Conservation (phyloP, 2,888 invertebrate genomes). For the Creontiades dilutus region DNA sequence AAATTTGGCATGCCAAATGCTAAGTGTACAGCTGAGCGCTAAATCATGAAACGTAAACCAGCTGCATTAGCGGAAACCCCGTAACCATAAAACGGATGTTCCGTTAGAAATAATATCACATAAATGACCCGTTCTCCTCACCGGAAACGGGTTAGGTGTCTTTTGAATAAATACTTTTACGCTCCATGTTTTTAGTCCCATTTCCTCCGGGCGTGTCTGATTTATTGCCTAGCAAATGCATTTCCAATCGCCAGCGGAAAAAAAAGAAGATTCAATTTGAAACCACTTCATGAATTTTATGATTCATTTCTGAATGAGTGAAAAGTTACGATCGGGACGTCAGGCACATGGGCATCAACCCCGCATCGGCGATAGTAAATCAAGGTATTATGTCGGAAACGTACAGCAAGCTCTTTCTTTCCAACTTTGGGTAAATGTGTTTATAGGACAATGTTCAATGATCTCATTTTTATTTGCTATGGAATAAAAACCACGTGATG, state of each 20-base stretch:
- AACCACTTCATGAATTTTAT: slow-evolving; percentile 18
- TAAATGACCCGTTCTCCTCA: neutral
- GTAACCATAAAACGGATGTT: neutral
- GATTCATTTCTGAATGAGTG: slow-evolving; percentile 19
- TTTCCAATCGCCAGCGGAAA: neutral
- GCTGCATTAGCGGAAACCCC: neutral
- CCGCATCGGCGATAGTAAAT: too few relatives aligned
- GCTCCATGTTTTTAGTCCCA: neutral
- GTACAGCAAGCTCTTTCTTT: too few relatives aligned
- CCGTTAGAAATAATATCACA: slow-evolving; percentile 13
- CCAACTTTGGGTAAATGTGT: too few relatives aligned
- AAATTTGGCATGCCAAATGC: too few relatives aligned
- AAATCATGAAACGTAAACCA: neutral
- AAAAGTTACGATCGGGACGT: neutral
- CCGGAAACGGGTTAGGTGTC: slow-evolving; percentile 1
- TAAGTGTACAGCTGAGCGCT: neutral
- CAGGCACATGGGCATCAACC: neutral
- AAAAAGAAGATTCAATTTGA: slow-evolving; percentile 22
- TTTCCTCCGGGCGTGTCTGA: neutral
- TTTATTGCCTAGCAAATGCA: slow-evolving; percentile 14
- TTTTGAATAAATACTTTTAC: slow-evolving; percentile 14
- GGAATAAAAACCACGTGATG: too few relatives aligned
- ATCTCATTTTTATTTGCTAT: too few relatives aligned
- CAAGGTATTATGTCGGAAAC: too few relatives aligned
- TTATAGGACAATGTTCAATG: too few relatives aligned